Evolutionary conservation across 2,888 invertebrate genomes (phyloP), one percentile per base, ranked within the genome.

Genomic region (Oligia fasciuncula): DNA sequence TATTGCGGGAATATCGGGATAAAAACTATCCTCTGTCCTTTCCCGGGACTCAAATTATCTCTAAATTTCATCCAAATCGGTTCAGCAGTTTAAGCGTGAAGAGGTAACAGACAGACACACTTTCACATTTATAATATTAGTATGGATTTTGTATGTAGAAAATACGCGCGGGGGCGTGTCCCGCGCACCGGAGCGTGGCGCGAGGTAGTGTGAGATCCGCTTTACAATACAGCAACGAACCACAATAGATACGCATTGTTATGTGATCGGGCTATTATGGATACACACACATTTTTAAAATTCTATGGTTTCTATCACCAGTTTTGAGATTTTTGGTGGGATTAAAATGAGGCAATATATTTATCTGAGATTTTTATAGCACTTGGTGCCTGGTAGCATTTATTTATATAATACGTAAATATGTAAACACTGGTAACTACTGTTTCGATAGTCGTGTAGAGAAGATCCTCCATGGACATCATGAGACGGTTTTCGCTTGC

Each of bases 381-480:
- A 84, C 62, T 78, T 83, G 46, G 79, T 83, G 79, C 62, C 8
- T 51, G 62, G 51, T 49, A 51, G 5, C 14, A 43, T 43, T 70
- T 54, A 43, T 62, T 43, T 3, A 60, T 51, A 51, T 43, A 51
- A 57, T 76, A 79, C 4, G 4, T 60, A 43, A 75, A 54, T 49
- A 51, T 63, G 8, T 78, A 65, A 63, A 49, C 19, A 49, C 5
- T 79, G 79, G 79, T 80, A 80, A 80, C 80, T 68, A 17, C 35
- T n/a, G 23, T 77, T 76, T 83, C 46, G 4, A 68, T 40, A 40
- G 29, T 63, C 14, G 19, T 49, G 3, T 40, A 43, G 4, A 66
- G 57, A 79, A 63, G n/a, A 80, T 29, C 8, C 69, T 78, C 40
- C 62, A 57, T 54, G 4, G 60, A 76, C 43, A 35, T 29, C 46